Evolutionary conservation across 1,140 invertebrate species (phyloP).

Genomic region (Bombus polaris): DNA sequence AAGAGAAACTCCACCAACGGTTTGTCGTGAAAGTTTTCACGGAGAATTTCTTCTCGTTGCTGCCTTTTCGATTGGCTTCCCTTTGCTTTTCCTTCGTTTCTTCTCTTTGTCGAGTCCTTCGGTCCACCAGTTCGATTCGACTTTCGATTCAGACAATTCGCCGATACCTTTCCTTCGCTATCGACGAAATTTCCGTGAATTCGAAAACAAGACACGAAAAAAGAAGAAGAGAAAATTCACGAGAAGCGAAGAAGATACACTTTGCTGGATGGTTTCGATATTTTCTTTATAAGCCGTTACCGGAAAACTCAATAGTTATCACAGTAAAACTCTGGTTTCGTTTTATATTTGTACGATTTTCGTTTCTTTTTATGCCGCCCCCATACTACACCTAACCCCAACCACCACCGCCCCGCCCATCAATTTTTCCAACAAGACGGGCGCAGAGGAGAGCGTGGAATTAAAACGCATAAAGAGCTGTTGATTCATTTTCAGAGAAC

Average conservation of each 20-base stretch:
- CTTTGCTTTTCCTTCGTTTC: too few species aligned
- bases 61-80: not conserved
- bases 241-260: not conserved
- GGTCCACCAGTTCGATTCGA: not conserved
- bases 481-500: not conserved
- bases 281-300: slow-evolving; percentile 22
- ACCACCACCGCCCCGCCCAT: too few species aligned
- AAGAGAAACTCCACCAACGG: not conserved
- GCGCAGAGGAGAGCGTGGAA: not conserved
- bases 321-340: not conserved
- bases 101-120: not conserved
- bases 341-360: slow-evolving; percentile 1
- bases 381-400: too few species aligned
- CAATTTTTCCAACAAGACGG: not conserved
- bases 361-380: too few species aligned
- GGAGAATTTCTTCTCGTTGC: not conserved
- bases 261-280: not conserved
- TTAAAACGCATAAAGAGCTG: not conserved
- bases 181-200: not conserved
- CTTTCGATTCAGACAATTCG: too few species aligned
- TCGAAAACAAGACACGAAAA: not conserved
- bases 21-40: not conserved
- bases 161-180: not conserved
- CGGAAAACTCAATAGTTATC: slow-evolving; percentile 6
- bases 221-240: not conserved